Evolutionary conservation across 2,888 invertebrate genomes (phyloP), one percentile per base, ranked within the genome.

Genomic region (Teleiodes luculella): DNA sequence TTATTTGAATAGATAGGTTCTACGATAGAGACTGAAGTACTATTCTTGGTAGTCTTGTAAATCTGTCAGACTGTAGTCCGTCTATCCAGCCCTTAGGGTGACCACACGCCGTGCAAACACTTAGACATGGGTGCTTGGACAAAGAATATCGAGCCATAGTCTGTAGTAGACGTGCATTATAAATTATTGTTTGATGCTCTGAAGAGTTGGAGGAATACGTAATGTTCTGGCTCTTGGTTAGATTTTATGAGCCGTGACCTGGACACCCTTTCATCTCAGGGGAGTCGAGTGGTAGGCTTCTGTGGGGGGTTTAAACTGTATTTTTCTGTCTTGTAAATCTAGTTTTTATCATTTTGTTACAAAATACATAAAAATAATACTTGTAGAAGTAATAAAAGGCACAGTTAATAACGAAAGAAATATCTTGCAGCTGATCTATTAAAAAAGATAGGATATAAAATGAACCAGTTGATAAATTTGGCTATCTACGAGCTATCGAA

Each of bases 41-140:
- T n/a, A n/a, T n/a, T n/a, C n/a, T n/a, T n/a, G n/a, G n/a, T n/a
- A n/a, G n/a, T n/a, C n/a, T n/a, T n/a, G n/a, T n/a, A n/a, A n/a
- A n/a, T n/a, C n/a, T n/a, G n/a, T n/a, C n/a, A n/a, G n/a, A n/a
- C n/a, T 24, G 24, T 6, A 24, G 24, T 24, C 24, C 24, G 36
- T 53, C 47, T 39, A 18, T 24, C 33, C 50, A 13, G 11, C 24
- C n/a, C 24, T 43, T 2, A 30, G 57, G 57, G 60, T 65, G 71
- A 64, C 71, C 68, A 63, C 65, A 58, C 59, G 64, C 58, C 64
- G 64, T 57, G 62, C 65, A 62, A 66, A 68, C 67, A 72, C 68
- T 70, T 62, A 65, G 67, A 68, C 68, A 70, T 60, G 72, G 72
- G 72, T 65, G 64, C 63, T 57, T 63, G 65, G 62, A 62, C 65